phyloP scores from a whole-genome alignment of 2,113 vertebrate genomes.

The Brienomyrus longianalis region DNA sequence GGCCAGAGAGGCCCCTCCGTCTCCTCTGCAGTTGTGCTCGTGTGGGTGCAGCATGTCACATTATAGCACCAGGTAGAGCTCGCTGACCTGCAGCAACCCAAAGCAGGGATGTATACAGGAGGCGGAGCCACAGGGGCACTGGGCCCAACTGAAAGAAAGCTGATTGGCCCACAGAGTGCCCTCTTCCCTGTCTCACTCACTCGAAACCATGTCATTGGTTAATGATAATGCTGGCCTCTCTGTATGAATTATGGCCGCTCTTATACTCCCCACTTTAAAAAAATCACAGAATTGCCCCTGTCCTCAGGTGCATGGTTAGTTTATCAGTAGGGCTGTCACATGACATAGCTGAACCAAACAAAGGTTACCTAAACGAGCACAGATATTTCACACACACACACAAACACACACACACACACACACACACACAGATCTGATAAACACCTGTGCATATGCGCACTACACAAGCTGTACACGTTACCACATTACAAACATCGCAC shows the following conservation, averaged over 20 bases:
- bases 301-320: background rate
- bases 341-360: background rate
- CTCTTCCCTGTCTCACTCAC: background rate
- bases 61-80: background rate
- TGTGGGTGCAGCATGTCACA: background rate
- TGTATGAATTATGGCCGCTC: background rate
- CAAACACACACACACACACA: background rate
- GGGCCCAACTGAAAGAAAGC: background rate
- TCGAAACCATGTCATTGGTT: background rate
- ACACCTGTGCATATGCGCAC: background rate
- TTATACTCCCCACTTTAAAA: background rate
- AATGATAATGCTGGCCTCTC: background rate
- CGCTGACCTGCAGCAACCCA: background rate
- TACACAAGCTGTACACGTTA: background rate
- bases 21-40: background rate
- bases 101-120: background rate
- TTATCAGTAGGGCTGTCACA: background rate
- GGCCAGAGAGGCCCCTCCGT: background rate
- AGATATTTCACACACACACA: background rate
- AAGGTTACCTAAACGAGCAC: background rate
- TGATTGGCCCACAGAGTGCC: background rate
- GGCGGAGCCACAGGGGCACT: background rate
- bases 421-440: background rate
- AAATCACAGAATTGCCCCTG: background rate
- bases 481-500: background rate